Conservation (phyloP, 2,113 vertebrate genomes). For the Aphyosemion australe region DNA sequence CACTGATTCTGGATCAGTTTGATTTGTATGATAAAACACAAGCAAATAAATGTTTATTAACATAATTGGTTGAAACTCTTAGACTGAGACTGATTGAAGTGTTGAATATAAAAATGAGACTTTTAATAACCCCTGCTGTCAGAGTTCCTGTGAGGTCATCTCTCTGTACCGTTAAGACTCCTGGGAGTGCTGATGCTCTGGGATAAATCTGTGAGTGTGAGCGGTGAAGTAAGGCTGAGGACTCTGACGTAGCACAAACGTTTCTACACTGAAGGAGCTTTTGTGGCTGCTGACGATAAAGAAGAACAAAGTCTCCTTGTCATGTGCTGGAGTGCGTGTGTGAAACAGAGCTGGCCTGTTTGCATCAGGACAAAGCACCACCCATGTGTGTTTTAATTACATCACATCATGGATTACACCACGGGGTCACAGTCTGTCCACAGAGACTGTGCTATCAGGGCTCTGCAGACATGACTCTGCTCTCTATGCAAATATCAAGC, state of each 20-base stretch:
- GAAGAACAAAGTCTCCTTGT: constrained; percentile 51
- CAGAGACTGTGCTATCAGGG: constrained; percentile 54
- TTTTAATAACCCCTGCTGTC: too few relatives aligned
- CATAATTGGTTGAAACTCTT: too few relatives aligned
- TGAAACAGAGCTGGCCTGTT: constrained; percentile 44
- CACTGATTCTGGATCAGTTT: too few relatives aligned
- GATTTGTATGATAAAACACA: too few relatives aligned
- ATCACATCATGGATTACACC: constrained; percentile 60
- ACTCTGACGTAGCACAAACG: constrained; percentile 25
- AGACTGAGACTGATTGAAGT: too few relatives aligned
- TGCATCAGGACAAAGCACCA: constrained; percentile 13
- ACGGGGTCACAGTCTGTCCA: constrained; percentile 29
- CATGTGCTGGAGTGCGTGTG: constrained; percentile 30
- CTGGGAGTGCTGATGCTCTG: background rate
- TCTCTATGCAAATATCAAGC: constrained; percentile 56
- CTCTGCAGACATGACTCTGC: constrained; percentile 37
- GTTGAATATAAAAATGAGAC: too few relatives aligned
- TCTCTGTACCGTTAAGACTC: background rate
- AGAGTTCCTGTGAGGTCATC: too few relatives aligned
- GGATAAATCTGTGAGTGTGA: constrained; percentile 5
- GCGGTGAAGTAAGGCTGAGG: background rate
- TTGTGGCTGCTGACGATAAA: constrained; percentile 15
- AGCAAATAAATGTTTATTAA: too few relatives aligned
- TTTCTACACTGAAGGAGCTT: constrained; percentile 12
- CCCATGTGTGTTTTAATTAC: constrained; percentile 37